phyloP scores from a whole-genome alignment of 2,888 invertebrate species.

The Agrotis ipsilon region DNA sequence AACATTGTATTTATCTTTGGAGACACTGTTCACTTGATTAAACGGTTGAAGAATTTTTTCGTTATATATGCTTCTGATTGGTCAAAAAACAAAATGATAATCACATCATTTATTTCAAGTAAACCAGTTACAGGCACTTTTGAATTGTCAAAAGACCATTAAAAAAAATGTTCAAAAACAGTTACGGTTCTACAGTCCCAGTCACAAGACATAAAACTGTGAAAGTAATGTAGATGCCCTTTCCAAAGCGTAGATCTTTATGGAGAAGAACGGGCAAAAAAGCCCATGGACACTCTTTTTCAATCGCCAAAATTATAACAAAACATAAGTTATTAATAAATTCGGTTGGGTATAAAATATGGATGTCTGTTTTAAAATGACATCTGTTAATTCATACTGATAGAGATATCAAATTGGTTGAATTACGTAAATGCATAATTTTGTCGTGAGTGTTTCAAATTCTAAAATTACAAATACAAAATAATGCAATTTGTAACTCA shows the following conservation, averaged over 20 bases:
- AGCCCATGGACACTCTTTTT: too few relatives aligned
- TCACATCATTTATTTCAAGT: too few relatives aligned
- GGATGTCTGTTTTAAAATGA: constrained; percentile 5
- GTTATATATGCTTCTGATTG: not conserved
- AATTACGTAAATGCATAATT: not conserved
- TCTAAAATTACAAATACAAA: not conserved
- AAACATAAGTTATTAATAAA: not conserved
- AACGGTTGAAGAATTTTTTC: not conserved
- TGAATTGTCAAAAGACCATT: too few relatives aligned
- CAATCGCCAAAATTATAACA: too few relatives aligned
- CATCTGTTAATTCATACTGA: not conserved
- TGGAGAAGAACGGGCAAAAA: too few relatives aligned
- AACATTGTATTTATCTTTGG: not conserved
- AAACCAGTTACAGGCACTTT: too few relatives aligned
- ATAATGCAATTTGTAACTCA: not conserved
- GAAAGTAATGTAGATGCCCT: too few relatives aligned
- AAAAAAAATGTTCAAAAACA: too few relatives aligned
- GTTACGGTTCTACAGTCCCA: too few relatives aligned
- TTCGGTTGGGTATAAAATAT: not conserved
- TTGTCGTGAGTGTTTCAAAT: not conserved
- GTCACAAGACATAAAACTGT: too few relatives aligned
- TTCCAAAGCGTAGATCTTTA: too few relatives aligned
- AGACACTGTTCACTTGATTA: not conserved
- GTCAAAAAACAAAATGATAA: too few relatives aligned
- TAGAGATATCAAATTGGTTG: not conserved